Percentiles rank a stretch among this genome's conserved stretches.
Evolutionary conservation across 2,797 vertebrate species (phyloP).

Genomic region (Masticophis lateralis): DNA sequence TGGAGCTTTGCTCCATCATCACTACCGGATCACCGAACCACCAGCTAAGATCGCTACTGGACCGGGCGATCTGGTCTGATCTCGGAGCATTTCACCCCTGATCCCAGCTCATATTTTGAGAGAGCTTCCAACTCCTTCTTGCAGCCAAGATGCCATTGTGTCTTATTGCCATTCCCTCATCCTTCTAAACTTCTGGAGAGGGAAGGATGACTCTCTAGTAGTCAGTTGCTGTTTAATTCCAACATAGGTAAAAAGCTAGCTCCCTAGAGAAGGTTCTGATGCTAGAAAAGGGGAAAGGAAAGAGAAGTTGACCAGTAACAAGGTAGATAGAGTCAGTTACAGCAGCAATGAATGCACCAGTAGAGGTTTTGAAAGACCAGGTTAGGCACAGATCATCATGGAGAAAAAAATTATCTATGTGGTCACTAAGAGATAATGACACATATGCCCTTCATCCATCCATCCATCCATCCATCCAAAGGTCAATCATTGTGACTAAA

Average conservation of each 20-base stretch:
- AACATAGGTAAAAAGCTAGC: background rate
- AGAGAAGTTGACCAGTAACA: background rate
- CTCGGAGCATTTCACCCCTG: too few species aligned
- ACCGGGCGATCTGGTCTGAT: too few species aligned
- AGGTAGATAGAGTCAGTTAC: background rate
- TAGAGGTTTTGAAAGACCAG: background rate
- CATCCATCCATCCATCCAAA: background rate
- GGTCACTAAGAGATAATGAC: background rate
- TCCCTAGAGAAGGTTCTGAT: background rate
- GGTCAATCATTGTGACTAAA: background rate
- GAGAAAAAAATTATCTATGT: background rate
- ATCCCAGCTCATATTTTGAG: background rate
- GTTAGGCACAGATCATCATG: background rate
- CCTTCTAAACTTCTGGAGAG: background rate
- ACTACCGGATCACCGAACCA: too few species aligned
- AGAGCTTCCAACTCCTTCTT: background rate
- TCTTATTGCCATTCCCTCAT: background rate
- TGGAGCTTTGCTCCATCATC: too few species aligned
- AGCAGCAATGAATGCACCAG: background rate
- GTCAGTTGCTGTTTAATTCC: background rate
- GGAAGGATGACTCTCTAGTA: background rate
- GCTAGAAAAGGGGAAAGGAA: background rate
- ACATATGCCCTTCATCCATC: background rate
- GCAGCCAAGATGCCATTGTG: background rate
- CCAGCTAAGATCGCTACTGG: too few species aligned